Base-by-base conservation (phyloP, 35 echinoderm and acorn worm species). In the Chiridota heheva region DNA sequence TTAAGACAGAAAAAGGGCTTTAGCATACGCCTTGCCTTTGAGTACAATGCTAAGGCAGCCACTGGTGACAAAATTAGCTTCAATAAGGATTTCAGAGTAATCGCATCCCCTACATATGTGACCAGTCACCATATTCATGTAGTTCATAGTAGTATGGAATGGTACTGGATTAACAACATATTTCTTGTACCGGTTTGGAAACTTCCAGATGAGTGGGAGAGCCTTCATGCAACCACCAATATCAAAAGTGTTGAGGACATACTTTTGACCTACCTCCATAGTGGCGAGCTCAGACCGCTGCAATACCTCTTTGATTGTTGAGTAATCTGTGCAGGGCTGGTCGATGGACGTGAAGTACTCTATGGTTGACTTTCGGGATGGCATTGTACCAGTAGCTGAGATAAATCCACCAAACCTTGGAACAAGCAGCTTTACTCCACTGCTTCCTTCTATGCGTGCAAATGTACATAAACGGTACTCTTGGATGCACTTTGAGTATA, bases 291-390 rank as follows among this genome's bases (percentile, higher is more conserved):
- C 78, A 10, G 88, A 69, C 5, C n/a, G 38, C 31, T 31, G 18
- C 15, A 86, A 45, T 22, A 62, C 80, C 58, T 81, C 81, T 78
- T 85, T 57, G 7, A 82, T 42, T 0, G 91, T 88, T 6, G 40
- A 26, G 45, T 84, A 89, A 12, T 94, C 85, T 45, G 80, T 89
- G 36, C 84, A 84, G 4, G 85, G 90, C 13, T 69, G 17, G 57
- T 91, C 65, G 53, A 92, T 92, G 25, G 83, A 67, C 24, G 90
- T 76, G 60, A 87, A 92, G 42, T 92, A 92, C 36, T 92, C 90
- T 42, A 92, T 59, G 3, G 84, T 87, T 4, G 89, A 81, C 20
- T 44, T 15, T 0, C 8, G 36, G 37, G 62, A n/a, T 38, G 89
- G 89, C 24, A 4, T 64, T 18, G n/a, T 35, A 41, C 89, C 89